Conservation (phyloP, 2,888 invertebrate genomes). For the Anthophora plumipes region DNA sequence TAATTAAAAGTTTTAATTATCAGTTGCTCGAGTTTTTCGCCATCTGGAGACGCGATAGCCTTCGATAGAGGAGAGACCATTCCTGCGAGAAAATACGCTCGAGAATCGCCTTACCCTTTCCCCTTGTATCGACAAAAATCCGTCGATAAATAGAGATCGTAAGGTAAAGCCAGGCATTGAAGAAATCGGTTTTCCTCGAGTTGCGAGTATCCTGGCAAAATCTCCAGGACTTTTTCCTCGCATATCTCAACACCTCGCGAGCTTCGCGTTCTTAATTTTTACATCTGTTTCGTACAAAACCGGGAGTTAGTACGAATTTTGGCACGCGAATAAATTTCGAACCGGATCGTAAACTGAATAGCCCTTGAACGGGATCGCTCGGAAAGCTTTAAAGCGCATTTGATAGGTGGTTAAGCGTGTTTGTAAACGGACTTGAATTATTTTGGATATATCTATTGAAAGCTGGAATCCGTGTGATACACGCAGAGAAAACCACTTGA, state of each 20-base stretch:
- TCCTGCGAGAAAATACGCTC: slow-evolving; percentile 2
- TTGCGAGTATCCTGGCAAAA: slow-evolving; percentile 8
- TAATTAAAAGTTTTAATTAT: slow-evolving; percentile 79
- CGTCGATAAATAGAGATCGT: slow-evolving; percentile 47
- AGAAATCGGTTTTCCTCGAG: slow-evolving; percentile 12
- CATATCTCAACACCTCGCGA: not conserved
- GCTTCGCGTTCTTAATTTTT: slow-evolving; percentile 12
- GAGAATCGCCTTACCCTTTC: slow-evolving; percentile 22
- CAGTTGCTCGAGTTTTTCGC: slow-evolving; percentile 47
- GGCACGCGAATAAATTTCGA: slow-evolving; percentile 5
- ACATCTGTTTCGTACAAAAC: no score
- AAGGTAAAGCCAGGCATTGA: not conserved
- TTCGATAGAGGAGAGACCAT: not conserved
- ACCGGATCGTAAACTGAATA: slow-evolving; percentile 7
- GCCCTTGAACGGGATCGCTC: not conserved
- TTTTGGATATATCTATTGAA: slow-evolving; percentile 54
- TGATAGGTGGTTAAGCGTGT: slow-evolving; percentile 36
- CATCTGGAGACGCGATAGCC: not conserved
- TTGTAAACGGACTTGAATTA: slow-evolving; percentile 60
- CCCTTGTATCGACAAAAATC: slow-evolving; percentile 34
- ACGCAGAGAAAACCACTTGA: slow-evolving; percentile 61
- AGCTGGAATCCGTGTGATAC: slow-evolving; percentile 50
- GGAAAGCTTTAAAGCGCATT: slow-evolving; percentile 39
- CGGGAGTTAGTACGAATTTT: not conserved
- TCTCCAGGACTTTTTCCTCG: no score